Evolutionary conservation across 2,888 invertebrate genomes (phyloP).

Genomic region (Arrhopalites spinosus): DNA sequence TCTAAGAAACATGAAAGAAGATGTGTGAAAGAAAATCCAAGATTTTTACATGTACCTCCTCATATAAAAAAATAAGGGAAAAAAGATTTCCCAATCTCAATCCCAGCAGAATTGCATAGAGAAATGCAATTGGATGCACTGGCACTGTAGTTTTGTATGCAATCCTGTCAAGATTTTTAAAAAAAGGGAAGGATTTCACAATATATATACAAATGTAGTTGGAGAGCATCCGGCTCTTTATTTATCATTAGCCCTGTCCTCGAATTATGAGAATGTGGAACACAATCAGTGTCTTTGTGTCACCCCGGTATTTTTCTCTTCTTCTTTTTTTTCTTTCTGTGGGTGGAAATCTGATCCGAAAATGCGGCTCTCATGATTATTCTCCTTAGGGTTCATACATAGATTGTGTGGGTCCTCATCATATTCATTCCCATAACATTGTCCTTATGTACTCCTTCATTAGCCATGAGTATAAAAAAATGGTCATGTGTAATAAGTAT

Average conservation of each 20-base stretch:
- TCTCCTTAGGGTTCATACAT: background rate
- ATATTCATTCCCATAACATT: background rate
- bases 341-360: conserved; percentile 39
- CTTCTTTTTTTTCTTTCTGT: too few relatives aligned
- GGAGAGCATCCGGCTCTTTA: conserved; percentile 44
- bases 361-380: background rate
- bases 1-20: background rate
- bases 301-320: background rate
- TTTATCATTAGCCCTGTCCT: conserved; percentile 31
- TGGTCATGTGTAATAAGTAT: background rate
- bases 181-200: too few relatives aligned
- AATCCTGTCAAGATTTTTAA: too few relatives aligned
- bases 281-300: conserved; percentile 28
- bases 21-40: background rate
- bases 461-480: background rate
- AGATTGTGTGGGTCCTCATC: background rate
- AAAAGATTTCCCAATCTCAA: background rate
- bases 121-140: conserved; percentile 11
- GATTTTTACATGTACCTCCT: background rate
- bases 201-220: too few relatives aligned
- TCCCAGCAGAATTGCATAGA: background rate
- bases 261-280: conserved; percentile 24
- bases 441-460: conserved; percentile 7
- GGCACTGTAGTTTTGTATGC: background rate
- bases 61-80: background rate